phyloP scores from a whole-genome alignment of 1,140 invertebrate genomes.

The Camponotus vicinus region DNA sequence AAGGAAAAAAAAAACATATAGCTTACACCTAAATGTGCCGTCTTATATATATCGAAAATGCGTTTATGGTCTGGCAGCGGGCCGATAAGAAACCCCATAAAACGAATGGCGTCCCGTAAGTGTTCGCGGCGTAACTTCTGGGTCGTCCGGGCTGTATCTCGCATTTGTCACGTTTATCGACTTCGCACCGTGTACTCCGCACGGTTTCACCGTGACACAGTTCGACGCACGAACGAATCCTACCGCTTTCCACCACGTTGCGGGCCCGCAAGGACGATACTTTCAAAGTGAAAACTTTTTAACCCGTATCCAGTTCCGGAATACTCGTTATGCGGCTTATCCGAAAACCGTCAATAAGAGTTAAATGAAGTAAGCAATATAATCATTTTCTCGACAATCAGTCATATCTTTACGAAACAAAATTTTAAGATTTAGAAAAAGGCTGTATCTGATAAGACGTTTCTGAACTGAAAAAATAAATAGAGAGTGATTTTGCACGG shows the following conservation, averaged over 20 bases:
- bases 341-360: not conserved
- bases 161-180: constrained; percentile 82
- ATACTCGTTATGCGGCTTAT: not conserved
- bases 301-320: constrained; percentile 17
- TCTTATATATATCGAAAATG: constrained; percentile 71
- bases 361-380: not conserved
- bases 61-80: constrained; percentile 83
- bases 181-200: constrained; percentile 61
- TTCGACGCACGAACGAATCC: constrained; percentile 61
- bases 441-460: not conserved
- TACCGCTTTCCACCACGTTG: not conserved
- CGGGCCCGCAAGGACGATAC: not conserved
- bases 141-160: constrained; percentile 75
- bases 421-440: not conserved
- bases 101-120: constrained; percentile 82
- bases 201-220: constrained; percentile 70
- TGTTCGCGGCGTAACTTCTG: constrained; percentile 75
- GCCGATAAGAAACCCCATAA: constrained; percentile 84
- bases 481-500: not conserved
- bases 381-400: not conserved
- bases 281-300: constrained; percentile 45
- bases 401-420: not conserved
- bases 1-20: not conserved
- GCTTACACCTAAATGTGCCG: constrained; percentile 71
- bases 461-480: not conserved